These are phyloP conservation scores for Axis porcinus DNA, from an alignment of 2,113 vertebrate genomes.

Conservation along the genomic window DNA sequence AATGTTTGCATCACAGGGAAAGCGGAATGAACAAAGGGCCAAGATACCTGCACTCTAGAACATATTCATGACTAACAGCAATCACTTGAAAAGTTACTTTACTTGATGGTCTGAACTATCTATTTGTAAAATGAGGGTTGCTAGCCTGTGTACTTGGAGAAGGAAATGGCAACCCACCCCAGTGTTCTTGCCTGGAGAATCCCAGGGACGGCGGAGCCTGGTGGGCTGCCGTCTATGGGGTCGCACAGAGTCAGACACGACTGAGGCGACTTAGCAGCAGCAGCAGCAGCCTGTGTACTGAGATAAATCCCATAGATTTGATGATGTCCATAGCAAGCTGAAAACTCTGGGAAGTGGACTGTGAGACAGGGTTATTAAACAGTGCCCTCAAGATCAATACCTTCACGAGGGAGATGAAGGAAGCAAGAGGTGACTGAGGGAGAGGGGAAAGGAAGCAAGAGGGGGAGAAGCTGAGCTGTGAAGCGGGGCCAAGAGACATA, in stretches of 20 bases:
- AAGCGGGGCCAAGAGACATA: fast-evolving
- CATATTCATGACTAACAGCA: background rate
- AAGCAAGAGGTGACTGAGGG: background rate
- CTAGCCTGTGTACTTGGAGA: background rate
- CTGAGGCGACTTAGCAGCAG: too few species aligned
- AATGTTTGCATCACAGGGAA: background rate
- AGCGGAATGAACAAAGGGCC: background rate
- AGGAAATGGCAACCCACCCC: too few species aligned
- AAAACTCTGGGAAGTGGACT: background rate
- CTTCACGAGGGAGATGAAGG: background rate
- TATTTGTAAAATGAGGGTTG: background rate
- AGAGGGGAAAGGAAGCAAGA: background rate
- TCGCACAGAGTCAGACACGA: too few species aligned
- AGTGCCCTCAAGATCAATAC: background rate
- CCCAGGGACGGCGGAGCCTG: too few species aligned
- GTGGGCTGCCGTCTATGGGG: too few species aligned
- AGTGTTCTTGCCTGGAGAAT: too few species aligned
- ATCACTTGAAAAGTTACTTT: background rate
- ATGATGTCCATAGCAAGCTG: background rate
- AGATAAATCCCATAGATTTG: background rate
- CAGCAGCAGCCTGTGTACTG: background rate
- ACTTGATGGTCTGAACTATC: background rate
- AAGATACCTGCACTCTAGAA: background rate
- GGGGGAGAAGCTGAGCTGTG: background rate
- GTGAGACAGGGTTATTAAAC: background rate